Conservation (phyloP, 2,888 invertebrate genomes). For the Standfussiana lucernea region DNA sequence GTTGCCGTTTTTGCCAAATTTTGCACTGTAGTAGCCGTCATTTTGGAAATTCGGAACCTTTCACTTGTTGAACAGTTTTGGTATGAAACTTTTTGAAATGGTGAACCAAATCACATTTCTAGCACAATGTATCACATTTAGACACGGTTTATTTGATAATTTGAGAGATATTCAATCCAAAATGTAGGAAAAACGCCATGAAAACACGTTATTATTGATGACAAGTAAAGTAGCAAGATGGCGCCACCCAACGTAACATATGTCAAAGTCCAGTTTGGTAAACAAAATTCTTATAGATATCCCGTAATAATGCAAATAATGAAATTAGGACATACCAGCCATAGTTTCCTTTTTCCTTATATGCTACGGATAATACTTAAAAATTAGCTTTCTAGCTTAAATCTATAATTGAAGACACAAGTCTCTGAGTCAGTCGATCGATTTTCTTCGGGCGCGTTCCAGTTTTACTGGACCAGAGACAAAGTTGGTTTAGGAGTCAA, state of each 20-base stretch:
- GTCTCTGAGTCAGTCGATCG: conserved; percentile 73
- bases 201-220: conserved; percentile 71
- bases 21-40: conserved; percentile 84
- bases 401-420: conserved; percentile 70
- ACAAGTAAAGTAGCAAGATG: conserved; percentile 81
- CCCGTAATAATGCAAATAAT: conserved; percentile 12
- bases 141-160: conserved; percentile 32
- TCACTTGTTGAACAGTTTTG: conserved; percentile 63
- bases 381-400: conserved; percentile 48
- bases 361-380: conserved; percentile 48
- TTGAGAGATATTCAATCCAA: conserved; percentile 24
- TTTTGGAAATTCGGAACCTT: conserved; percentile 71
- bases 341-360: conserved; percentile 70
- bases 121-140: conserved; percentile 8
- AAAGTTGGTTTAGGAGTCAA: background rate
- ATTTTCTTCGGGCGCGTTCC: conserved; percentile 70
- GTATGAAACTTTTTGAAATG: conserved; percentile 5
- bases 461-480: conserved; percentile 26
- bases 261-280: conserved; percentile 79
- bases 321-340: conserved; percentile 80
- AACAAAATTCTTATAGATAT: conserved; percentile 61
- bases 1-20: conserved; percentile 79
- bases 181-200: conserved; percentile 54
- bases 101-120: conserved; percentile 32
- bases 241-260: conserved; percentile 80